These are phyloP conservation scores for Neocrepidodera transversa DNA, from an alignment of 2,888 invertebrate genomes.

Conservation along the genomic window DNA sequence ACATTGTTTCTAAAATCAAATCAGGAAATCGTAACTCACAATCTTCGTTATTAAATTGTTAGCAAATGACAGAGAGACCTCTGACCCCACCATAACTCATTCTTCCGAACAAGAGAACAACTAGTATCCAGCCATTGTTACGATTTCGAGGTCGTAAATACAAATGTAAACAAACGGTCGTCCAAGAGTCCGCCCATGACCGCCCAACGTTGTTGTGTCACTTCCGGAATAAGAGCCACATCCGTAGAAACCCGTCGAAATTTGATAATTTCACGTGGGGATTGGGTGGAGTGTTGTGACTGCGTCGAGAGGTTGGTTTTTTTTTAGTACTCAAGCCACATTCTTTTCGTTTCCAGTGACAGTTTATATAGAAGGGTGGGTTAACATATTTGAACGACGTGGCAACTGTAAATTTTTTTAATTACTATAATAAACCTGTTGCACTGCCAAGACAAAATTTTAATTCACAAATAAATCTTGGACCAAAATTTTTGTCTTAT, in stretches of 20 bases:
- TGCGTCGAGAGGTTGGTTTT: slow-evolving; percentile 6
- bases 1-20: no score
- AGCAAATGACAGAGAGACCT: slow-evolving; percentile 26
- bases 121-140: slow-evolving; percentile 28
- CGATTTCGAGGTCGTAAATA: slow-evolving; percentile 26
- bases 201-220: slow-evolving; percentile 33
- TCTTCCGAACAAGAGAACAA: slow-evolving; percentile 21
- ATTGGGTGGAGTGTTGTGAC: slow-evolving; percentile 36
- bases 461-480: no score
- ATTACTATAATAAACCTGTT: no score
- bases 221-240: slow-evolving; percentile 34
- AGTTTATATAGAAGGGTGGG: not conserved
- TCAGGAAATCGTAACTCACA: not conserved
- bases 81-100: slow-evolving; percentile 29
- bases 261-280: slow-evolving; percentile 29
- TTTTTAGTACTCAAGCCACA: slow-evolving; percentile 11
- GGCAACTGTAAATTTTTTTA: no score
- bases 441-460: no score
- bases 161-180: slow-evolving; percentile 35
- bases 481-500: no score
- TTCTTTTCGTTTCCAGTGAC: slow-evolving; percentile 1
- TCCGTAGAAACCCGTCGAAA: slow-evolving; percentile 25
- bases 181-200: slow-evolving; percentile 31
- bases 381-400: no score
- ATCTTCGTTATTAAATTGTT: slow-evolving; percentile 17